Evolutionary conservation across 2,113 vertebrate genomes (phyloP), one percentile per base, ranked within the genome.

Genomic region (Otocyon megalotis): DNA sequence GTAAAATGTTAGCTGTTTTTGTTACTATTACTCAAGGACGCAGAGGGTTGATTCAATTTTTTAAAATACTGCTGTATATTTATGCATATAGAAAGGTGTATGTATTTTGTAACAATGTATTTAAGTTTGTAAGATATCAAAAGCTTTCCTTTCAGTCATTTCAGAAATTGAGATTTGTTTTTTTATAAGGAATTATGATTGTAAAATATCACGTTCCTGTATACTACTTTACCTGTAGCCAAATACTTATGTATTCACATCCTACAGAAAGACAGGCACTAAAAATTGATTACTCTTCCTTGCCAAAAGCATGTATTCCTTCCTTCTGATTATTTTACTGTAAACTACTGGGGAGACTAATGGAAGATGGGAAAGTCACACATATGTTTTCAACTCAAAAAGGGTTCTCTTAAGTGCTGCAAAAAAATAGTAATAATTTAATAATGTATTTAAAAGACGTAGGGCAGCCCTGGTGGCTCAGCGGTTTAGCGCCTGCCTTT

Each of bases 251-350:
- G 74, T 1, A 60, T 96, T 84, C 50, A 60, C 1, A 92, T 74
- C 58, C 16, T 77, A 87, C 76, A 93, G 88, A 89, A 91, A 95
- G 10, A 15, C 48, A 71, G 96, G 90, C 96, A 97, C 96, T 94
- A 98, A 98, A 94, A 96, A 96, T 97, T 93, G 95, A 97, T 97
- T 97, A 89, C 58, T 32, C 48, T 86, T 65, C 88, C 93, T 92
- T 97, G 91, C 90, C 95, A 96, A 98, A 76, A 97, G 20, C 14
- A 15, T 20, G 0, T 90, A 96, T 98, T 81, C 98, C 94, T 98
- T 97, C 97, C 97, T 98, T 98, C 86, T 98, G 94, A 96, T 98
- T 97, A 98, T 98, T 98, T 98, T 98, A 97, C 96, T 98, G 94
- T 96, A 97, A 98, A 98, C 96, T 96, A 97, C 67, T 16, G 3